phyloP scores from a whole-genome alignment of 2,113 vertebrate species.

The Archocentrus centrarchus region DNA sequence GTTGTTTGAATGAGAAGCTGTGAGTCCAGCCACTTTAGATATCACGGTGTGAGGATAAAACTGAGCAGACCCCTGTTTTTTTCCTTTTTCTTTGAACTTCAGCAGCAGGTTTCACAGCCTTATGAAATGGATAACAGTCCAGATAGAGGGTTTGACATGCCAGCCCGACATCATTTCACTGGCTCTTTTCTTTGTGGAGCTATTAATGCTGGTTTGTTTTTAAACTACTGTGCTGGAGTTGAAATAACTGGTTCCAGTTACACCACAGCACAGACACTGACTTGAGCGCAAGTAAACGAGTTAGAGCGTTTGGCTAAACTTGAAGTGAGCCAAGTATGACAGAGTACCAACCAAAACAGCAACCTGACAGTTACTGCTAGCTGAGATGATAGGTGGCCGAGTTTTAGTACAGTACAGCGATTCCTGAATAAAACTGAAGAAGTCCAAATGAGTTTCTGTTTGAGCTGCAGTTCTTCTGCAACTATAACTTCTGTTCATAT shows the following conservation, averaged over 20 bases:
- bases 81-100: conserved; percentile 2
- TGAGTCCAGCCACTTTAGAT: background rate
- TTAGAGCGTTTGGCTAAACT: conserved; percentile 52
- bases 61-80: background rate
- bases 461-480: background rate
- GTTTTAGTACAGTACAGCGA: conserved; percentile 25
- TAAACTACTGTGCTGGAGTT: conserved; percentile 60
- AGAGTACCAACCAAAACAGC: conserved; percentile 49
- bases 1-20: background rate
- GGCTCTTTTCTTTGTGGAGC: conserved; percentile 63
- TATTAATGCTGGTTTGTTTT: conserved; percentile 72
- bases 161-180: conserved; percentile 52
- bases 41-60: background rate
- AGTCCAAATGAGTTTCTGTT: background rate
- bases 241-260: conserved; percentile 65
- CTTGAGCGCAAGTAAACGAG: conserved; percentile 59
- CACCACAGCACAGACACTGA: conserved; percentile 62
- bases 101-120: conserved; percentile 38
- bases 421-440: conserved; percentile 18
- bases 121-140: conserved; percentile 41
- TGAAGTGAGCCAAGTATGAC: conserved; percentile 41
- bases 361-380: conserved; percentile 52
- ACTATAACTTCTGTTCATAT: background rate
- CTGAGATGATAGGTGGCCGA: conserved; percentile 23
- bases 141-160: conserved; percentile 42